Base-by-base conservation (phyloP, 1,140 invertebrate species). In the Thaumetopoea pityocampa region DNA sequence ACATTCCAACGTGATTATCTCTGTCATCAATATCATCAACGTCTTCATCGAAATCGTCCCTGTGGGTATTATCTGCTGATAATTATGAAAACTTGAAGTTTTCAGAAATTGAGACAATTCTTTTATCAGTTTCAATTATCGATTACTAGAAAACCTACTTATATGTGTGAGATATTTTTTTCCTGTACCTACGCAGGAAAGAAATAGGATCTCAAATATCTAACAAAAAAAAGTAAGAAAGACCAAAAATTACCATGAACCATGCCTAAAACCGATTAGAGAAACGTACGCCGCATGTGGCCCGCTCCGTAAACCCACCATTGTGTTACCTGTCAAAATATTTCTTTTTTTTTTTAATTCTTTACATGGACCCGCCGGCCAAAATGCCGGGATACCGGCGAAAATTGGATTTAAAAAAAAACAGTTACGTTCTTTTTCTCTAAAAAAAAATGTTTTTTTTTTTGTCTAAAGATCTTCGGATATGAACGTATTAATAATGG, bases 301-400 rank as follows among this genome's bases (percentile, higher is more conserved):
- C 26, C 11, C 7, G 22, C 9, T 29, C 14, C 34, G 22, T 14
- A n/a, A 29, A n/a, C 16, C 27, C 8, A 9, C 52, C 43, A 46
- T 55, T 55, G 52, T 55, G 42, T 50, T 46, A 50, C 32, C 47
- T 55, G 52, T 50, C 52, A 55, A 50, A 55, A 50, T 47, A 50
- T 50, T 50, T 46, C 40, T 46, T 46, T 46, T 50, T 48, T 46
- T 50, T 55, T 42, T 8, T 19, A 17, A 33, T 23, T 6, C 4
- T 6, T 32, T 34, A 4, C 20, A n/a, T 19, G 5, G 8, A 19
- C 33, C 47, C 10, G 18, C 23, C 9, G 14, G 22, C 33, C n/a
- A 18, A 29, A 19, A 30, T 29, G 11, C 37, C 11, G 20, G 12
- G 12, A 11, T 23, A 5, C 2, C 33, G 33, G 33, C 33, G 33